A percentile compares a stretch with the other conserved stretches of the same genome.
phyloP scores from a whole-genome alignment of 2,113 vertebrate genomes.

The Gnathonemus echidnorhynchus region DNA sequence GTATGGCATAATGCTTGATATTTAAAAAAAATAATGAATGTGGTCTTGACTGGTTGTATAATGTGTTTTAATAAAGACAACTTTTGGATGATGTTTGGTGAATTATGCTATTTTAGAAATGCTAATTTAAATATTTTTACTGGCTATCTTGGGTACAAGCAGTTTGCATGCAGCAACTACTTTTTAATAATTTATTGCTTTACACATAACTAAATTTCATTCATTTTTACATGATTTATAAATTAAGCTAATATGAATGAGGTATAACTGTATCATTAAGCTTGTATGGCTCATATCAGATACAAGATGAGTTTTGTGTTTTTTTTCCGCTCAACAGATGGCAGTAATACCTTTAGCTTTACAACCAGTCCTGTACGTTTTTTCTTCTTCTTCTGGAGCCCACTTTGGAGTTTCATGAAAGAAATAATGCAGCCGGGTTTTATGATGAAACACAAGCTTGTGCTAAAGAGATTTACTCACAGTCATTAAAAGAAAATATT shows the following conservation, averaged over 20 bases:
- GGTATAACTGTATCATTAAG: neutral
- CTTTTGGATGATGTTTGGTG: neutral
- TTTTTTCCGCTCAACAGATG: neutral
- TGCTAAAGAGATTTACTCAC: neutral
- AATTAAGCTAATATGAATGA: neutral
- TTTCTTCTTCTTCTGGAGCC: neutral
- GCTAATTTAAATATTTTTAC: neutral
- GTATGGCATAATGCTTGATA: neutral
- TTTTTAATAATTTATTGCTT: neutral
- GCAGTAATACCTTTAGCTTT: neutral
- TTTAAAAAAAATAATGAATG: neutral
- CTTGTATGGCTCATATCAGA: neutral
- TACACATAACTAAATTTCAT: neutral
- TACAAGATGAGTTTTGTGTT: neutral
- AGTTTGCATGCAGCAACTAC: neutral
- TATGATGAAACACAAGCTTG: neutral
- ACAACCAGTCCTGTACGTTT: neutral
- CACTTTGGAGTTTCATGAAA: neutral
- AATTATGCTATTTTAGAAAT: neutral
- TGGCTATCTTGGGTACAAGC: neutral
- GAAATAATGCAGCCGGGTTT: neutral
- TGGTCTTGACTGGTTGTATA: neutral
- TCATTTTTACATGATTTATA: neutral
- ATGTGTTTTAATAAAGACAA: neutral
- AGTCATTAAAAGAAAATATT: neutral